Evolutionary conservation across 2,888 invertebrate genomes (phyloP), one percentile per base, ranked within the genome.

Genomic region (Drosophila barbarae): DNA sequence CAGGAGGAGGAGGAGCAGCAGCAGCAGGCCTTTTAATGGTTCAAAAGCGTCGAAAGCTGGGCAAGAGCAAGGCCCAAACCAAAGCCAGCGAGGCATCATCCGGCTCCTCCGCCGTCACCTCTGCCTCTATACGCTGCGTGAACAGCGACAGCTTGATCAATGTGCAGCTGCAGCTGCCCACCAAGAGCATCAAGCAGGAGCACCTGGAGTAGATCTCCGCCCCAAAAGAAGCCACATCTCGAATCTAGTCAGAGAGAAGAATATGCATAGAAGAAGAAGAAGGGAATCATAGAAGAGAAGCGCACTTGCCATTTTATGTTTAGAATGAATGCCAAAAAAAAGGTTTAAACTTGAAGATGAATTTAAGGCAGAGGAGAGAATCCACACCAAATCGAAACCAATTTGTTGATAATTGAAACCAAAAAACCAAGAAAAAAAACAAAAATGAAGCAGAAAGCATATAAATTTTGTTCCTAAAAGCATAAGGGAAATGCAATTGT

Each of bases 111-210:
- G 21, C 21, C 21, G 21, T 21, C 21, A 36, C 82, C 66, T 53
- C 71, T 55, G 41, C 82, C 58, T 56, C 68, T 66, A 84, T 86
- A 67, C 83, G 86, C 56, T 85, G 86, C 49, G 80, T 83, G 32
- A 83, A 87, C 64, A 78, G 69, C 68, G 76, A 65, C 46, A 76
- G 74, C 41, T 52, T 72, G 41, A 83, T 73, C 50, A 66, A 63
- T 32, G 32, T 44, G 50, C 63, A 63, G 18, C 18, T 63, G 54
- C 76, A 68, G 63, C 50, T 83, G 63, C 74, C 84, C 9, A 35
- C 75, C 21, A 87, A 86, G 70, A 70, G 77, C 30, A 88, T 88
- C 63, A 88, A 88, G 73, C 44, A 86, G 64, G 88, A 88, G 76
- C 77, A 82, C 53, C 67, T 77, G 63, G 87, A 88, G 52, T 79